Conservation (phyloP, 2,113 vertebrate genomes). For the Tachycineta bicolor region DNA sequence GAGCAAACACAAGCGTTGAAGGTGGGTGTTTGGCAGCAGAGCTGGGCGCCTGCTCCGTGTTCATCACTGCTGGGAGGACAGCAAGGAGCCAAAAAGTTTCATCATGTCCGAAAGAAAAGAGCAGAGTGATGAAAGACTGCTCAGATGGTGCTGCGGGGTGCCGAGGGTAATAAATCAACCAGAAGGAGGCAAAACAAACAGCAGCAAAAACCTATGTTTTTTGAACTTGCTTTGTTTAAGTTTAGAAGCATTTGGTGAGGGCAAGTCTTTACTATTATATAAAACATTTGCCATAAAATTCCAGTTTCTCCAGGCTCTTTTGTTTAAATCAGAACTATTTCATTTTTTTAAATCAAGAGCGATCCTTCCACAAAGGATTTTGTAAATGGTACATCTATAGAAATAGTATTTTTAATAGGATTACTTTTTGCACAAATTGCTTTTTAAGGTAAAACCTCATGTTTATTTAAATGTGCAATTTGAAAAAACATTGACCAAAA, state of each 20-base stretch:
- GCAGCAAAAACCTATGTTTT: constrained; percentile 2
- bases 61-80: constrained; percentile 7
- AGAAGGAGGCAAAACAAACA: constrained; percentile 40
- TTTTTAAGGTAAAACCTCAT: not conserved
- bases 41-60: rapidly evolving
- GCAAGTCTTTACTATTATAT: not conserved
- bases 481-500: not conserved
- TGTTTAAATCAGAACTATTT: not conserved
- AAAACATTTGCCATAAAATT: not conserved
- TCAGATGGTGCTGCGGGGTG: not conserved
- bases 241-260: not conserved
- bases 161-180: constrained; percentile 44
- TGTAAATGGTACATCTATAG: not conserved
- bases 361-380: not conserved
- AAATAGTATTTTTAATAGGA: not conserved
- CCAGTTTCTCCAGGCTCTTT: not conserved
- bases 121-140: constrained; percentile 29
- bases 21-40: constrained; percentile 4
- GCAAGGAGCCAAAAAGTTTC: constrained; percentile 52
- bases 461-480: not conserved
- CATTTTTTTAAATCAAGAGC: not conserved
- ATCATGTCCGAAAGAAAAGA: constrained; percentile 34
- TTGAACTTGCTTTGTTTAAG: not conserved
- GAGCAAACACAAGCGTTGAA: rapidly evolving
- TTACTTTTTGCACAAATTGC: not conserved